Percentiles rank a stretch among this genome's conserved stretches.
These are phyloP conservation scores for Brienomyrus brachyistius DNA, from an alignment of 2,113 vertebrate species.

Conservation along the genomic window DNA sequence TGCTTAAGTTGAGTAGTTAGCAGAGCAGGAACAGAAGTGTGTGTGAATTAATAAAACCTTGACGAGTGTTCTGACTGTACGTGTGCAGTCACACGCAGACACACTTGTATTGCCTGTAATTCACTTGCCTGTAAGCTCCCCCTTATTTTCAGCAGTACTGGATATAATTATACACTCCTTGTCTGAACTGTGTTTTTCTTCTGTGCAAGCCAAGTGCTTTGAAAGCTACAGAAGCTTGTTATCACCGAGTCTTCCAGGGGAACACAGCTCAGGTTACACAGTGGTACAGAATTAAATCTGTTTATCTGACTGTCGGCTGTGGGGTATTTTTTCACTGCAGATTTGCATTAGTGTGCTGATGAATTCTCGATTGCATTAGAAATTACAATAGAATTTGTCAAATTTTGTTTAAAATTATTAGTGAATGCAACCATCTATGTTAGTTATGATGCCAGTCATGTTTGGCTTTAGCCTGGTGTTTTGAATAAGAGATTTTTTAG, in stretches of 20 bases:
- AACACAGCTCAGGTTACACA: neutral
- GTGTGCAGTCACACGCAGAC: neutral
- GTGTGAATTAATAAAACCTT: neutral
- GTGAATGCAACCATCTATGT: neutral
- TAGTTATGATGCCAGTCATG: neutral
- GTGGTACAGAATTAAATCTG: neutral
- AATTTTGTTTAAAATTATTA: neutral
- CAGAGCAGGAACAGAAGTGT: neutral
- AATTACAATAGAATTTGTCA: neutral
- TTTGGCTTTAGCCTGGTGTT: neutral
- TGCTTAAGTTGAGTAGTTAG: neutral
- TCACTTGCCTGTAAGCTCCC: neutral
- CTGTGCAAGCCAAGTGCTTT: neutral
- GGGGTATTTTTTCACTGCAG: neutral
- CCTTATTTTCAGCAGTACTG: neutral
- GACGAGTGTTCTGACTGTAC: neutral
- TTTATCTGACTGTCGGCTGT: neutral
- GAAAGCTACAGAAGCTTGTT: neutral
- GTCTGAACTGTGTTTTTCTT: neutral
- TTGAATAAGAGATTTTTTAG: neutral
- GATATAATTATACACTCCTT: constrained; percentile 3
- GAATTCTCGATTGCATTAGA: neutral
- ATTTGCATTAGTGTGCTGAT: neutral
- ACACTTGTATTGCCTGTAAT: neutral
- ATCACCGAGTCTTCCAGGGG: neutral